Evolutionary conservation across 2,113 vertebrate species (phyloP).

Genomic region (Seriola rivoliana): DNA sequence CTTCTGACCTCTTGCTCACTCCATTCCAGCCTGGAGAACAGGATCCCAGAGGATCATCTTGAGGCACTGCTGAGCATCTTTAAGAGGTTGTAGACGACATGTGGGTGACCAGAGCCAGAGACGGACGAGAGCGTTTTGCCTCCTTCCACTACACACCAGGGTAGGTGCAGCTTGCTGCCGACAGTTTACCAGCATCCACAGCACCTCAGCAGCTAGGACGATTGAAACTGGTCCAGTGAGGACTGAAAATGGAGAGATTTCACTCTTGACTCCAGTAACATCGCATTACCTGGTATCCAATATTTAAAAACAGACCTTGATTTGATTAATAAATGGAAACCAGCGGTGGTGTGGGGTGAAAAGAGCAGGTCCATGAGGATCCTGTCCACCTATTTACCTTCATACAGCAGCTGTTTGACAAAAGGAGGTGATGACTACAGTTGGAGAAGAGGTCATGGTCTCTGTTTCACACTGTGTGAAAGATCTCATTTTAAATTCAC

Average conservation of each 20-base stretch:
- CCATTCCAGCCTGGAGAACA: constrained; percentile 15
- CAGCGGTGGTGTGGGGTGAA: not conserved
- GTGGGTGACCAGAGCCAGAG: constrained; percentile 11
- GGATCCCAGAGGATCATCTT: constrained; percentile 45
- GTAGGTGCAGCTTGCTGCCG: not conserved
- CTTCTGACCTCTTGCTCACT: constrained; percentile 50
- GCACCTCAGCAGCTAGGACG: not conserved
- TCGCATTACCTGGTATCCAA: not conserved
- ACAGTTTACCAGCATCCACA: not conserved
- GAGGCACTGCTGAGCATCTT: constrained; percentile 36
- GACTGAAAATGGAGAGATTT: not conserved
- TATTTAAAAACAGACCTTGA: not conserved
- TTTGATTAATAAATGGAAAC: not conserved
- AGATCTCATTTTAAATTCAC: not conserved
- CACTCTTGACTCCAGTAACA: not conserved
- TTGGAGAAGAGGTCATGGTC: not conserved
- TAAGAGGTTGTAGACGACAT: constrained; percentile 37
- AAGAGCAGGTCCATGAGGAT: not conserved
- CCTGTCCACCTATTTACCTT: not conserved
- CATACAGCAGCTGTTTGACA: not conserved
- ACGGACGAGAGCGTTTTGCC: not conserved
- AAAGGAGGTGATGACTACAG: not conserved
- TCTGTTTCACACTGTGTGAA: not conserved
- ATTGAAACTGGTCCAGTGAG: not conserved
- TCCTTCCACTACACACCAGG: not conserved